Evolutionary conservation across 1,140 invertebrate genomes (phyloP), one percentile per base, ranked within the genome.

Genomic region (Bombus affinis): DNA sequence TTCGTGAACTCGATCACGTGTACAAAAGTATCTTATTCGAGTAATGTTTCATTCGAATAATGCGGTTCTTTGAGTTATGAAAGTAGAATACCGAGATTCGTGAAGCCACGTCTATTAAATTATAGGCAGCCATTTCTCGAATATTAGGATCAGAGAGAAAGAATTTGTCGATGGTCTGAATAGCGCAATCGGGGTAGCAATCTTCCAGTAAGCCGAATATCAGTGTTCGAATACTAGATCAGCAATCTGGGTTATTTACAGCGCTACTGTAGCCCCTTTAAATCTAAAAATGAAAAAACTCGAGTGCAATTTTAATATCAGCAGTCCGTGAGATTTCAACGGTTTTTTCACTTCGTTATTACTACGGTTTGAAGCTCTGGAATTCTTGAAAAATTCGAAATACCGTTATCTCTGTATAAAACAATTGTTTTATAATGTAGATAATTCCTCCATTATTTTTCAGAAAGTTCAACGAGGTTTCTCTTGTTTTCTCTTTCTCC

Each of bases 121-220:
- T 77, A 62, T 39, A 62, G 25, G 5, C 28, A 39, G 37, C 25
- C 75, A 62, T 77, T 77, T 77, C 75, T 77, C 12, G 57, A 77
- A 62, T 39, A 62, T 77, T 59, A 59, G 74, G 74, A 77, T 77
- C 32, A 18, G 35, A 13, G 35, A 59, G 74, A 76, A 76, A 76
- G 74, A 59, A 76, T 76, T 76, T n/a, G 57, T 77, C 75, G 75
- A 62, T 62, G 57, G 53, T 77, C 57, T 62, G 75, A 77, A 77
- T 77, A 77, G 75, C 75, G 37, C 35, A 62, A 76, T 76, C 37
- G 35, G 44, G 74, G 57, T 35, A 59, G 74, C 53, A 9, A 28
- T 62, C 75, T 77, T 35, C 75, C 57, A 62, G 53, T 22, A 22
- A 32, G 32, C 6, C 28, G 57, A 47, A 62, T 62, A 62, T 77